A percentile compares a stretch with the other conserved stretches of the same genome.
phyloP scores from a whole-genome alignment of 2,888 invertebrate species.

The Gastracanthus pulcherrimus region DNA sequence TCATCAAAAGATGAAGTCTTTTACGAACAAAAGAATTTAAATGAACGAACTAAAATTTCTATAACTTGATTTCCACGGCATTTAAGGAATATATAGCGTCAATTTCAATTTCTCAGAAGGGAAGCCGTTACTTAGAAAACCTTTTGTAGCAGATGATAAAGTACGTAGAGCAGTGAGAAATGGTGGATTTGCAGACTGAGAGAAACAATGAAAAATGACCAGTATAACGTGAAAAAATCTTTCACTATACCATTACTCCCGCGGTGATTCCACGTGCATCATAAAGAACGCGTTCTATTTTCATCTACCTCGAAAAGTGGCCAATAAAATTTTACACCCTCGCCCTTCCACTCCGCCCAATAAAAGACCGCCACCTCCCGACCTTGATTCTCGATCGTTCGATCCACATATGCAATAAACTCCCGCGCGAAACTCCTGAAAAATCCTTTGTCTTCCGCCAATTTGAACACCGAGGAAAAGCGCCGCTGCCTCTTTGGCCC shows the following conservation, averaged over 20 bases:
- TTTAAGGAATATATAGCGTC: too few relatives aligned
- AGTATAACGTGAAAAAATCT: neutral
- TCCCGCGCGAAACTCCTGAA: too few relatives aligned
- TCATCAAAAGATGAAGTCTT: too few relatives aligned
- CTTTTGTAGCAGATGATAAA: neutral
- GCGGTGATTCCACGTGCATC: neutral
- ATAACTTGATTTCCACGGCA: neutral
- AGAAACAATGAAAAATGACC: conserved; percentile 25
- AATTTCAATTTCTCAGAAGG: neutral
- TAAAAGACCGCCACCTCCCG: neutral
- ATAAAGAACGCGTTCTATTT: neutral
- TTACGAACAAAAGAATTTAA: too few relatives aligned
- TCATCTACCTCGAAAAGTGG: neutral
- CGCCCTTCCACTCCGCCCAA: neutral
- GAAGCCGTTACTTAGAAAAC: neutral
- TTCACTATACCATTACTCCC: too few relatives aligned
- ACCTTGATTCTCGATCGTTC: neutral
- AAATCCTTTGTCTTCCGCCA: too few relatives aligned
- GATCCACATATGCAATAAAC: too few relatives aligned
- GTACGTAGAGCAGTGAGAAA: neutral
- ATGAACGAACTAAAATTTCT: too few relatives aligned
- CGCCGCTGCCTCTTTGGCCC: too few relatives aligned
- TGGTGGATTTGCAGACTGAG: neutral
- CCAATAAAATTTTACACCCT: neutral
- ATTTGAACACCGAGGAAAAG: too few relatives aligned